Conservation (phyloP, 2,113 vertebrate genomes). For the Forbesichthys agassizii region DNA sequence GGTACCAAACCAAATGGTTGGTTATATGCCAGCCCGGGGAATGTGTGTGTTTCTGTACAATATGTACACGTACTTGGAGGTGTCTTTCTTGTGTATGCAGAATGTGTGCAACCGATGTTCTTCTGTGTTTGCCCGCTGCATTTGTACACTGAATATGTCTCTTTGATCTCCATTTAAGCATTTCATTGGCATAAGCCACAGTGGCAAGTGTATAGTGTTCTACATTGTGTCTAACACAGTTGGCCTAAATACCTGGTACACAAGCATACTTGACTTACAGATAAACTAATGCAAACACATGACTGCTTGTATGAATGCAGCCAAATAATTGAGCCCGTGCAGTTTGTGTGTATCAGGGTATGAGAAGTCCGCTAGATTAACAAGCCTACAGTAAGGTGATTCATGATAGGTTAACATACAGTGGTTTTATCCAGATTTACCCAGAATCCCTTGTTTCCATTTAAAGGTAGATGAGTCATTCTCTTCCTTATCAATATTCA, state of each 20-base stretch:
- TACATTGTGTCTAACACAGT: not conserved
- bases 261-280: not conserved
- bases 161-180: not conserved
- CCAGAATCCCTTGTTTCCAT: not conserved
- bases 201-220: conserved; percentile 3
- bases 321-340: not conserved
- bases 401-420: not conserved
- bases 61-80: not conserved
- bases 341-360: not conserved
- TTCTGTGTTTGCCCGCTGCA: not conserved
- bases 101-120: no score
- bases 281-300: not conserved
- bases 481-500: not conserved
- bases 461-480: not conserved
- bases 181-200: not conserved
- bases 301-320: not conserved
- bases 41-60: not conserved
- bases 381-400: conserved; percentile 5
- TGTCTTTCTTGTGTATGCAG: no score
- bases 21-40: no score
- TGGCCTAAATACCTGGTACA: not conserved
- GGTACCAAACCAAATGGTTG: not conserved
- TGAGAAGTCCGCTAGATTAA: conserved; percentile 5
- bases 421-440: conserved; percentile 6
- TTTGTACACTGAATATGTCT: not conserved